Conservation (phyloP, 2,113 vertebrate genomes). For the Cyprinodon variegatus region DNA sequence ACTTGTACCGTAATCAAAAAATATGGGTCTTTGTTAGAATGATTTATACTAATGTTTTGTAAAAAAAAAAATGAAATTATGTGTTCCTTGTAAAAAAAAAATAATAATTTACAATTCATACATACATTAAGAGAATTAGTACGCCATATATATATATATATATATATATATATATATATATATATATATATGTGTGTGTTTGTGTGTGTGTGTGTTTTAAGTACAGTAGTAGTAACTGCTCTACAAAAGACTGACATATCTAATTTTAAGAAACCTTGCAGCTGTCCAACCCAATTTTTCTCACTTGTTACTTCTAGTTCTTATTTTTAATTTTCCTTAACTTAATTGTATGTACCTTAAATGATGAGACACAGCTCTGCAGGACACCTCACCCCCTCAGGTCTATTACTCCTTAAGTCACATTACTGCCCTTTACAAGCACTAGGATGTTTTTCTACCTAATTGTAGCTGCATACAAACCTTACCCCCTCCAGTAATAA, state of each 20-base stretch:
- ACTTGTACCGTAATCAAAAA: slow-evolving; percentile 59
- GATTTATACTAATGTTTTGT: slow-evolving; percentile 32
- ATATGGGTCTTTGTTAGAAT: slow-evolving; percentile 54
- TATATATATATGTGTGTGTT: too few species aligned
- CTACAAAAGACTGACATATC: slow-evolving; percentile 10
- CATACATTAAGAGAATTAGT: background rate
- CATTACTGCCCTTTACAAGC: slow-evolving; percentile 79
- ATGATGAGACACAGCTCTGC: slow-evolving; percentile 79
- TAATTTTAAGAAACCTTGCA: slow-evolving; percentile 9
- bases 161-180: too few species aligned
- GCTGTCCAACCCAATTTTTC: slow-evolving; percentile 17
- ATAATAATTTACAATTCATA: slow-evolving; percentile 5
- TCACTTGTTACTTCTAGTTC: slow-evolving; percentile 21
- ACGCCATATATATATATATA: too few species aligned
- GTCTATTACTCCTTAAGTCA: slow-evolving; percentile 76
- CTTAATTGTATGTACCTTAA: slow-evolving; percentile 73
- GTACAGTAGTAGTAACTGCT: slow-evolving; percentile 12
- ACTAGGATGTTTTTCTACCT: slow-evolving; percentile 77
- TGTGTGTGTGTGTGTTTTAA: too few species aligned
- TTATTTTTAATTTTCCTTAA: slow-evolving; percentile 76
- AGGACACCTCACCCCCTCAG: slow-evolving; percentile 73
- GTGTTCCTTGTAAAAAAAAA: slow-evolving; percentile 30
- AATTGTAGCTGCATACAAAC: slow-evolving; percentile 78
- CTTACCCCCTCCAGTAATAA: slow-evolving; percentile 67
- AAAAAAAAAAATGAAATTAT: slow-evolving; percentile 27